Evolutionary conservation across 2,888 invertebrate species (phyloP), one percentile per base, ranked within the genome.

Genomic region (Hypercompe scribonia): DNA sequence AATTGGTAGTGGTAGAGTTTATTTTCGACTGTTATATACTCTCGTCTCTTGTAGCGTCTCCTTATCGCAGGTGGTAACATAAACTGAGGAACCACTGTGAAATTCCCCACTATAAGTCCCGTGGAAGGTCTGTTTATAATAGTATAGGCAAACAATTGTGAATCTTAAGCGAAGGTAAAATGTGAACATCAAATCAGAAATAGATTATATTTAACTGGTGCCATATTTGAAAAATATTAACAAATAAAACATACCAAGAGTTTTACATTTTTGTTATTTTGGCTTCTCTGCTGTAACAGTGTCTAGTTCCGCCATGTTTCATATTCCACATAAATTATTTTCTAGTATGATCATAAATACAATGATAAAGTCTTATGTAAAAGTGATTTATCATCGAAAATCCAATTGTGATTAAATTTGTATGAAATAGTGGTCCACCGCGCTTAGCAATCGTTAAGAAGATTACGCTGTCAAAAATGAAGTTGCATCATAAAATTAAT

Each of bases 1-100:
- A 82, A 0, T 0, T 0, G 0, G 4, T 4, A 0, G 4, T 0
- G 4, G 71, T 80, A 90, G 79, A 78, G 85, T 84, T 79, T 68
- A 67, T 64, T 86, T 89, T 90, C 5, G 77, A 70, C 65, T 75
- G 73, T 24, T 68, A 15, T 71, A 71, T 74, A 72, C 79, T 69
- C 70, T 69, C 79, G 85, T 83, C 76, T 84, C 81, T 86, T 88
- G 90, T 87, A 89, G 87, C 81, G 75, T 80, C 86, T 88, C 88
- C 88, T 90, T 90, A 91, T 91, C 89, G 89, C 90, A 90, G 90
- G 91, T 90, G 90, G 90, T 87, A 89, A 87, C 88, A 88, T 89
- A 86, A 87, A 87, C 86, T 79, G 79, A 78, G 82, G 88, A 87
- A 87, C 85, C 87, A 88, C 84, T 87, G 89, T 87, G 89, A 90